A percentile compares a stretch with the other conserved stretches of the same genome.
phyloP scores from a whole-genome alignment of 2,113 vertebrate genomes.

The Nipponia nippon region DNA sequence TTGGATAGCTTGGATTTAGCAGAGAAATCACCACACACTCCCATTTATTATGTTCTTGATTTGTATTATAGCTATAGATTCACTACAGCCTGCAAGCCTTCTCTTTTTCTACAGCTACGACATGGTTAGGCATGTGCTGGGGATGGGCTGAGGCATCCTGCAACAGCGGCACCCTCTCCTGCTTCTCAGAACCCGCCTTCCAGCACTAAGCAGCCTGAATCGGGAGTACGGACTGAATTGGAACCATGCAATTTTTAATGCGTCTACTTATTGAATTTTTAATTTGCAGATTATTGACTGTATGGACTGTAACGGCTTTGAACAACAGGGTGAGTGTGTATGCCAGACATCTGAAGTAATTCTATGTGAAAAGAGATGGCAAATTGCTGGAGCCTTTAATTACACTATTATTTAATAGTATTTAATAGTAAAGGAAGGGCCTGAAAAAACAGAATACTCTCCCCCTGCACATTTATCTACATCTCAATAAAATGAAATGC shows the following conservation, averaged over 20 bases:
- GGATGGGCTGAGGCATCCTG: background rate
- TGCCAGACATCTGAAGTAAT: conserved; percentile 56
- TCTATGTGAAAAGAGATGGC: conserved; percentile 47
- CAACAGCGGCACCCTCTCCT: background rate
- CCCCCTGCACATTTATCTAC: background rate
- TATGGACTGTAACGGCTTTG: conserved; percentile 68
- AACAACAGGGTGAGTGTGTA: conserved; percentile 61
- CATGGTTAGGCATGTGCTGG: background rate
- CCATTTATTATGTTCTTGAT: background rate
- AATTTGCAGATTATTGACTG: conserved; percentile 77
- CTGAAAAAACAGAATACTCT: background rate
- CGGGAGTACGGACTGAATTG: conserved; percentile 18
- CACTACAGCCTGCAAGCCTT: background rate
- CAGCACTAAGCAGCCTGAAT: background rate
- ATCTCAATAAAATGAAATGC: background rate
- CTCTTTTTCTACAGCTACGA: background rate
- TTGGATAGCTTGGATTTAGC: background rate
- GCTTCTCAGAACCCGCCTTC: conserved; percentile 8
- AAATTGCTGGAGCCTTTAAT: conserved; percentile 62
- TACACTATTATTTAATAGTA: conserved; percentile 51
- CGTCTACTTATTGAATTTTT: conserved; percentile 76
- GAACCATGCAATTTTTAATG: conserved; percentile 54
- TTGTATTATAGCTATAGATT: background rate
- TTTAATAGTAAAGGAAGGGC: background rate
- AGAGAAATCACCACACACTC: background rate